Percentiles rank a stretch among this genome's conserved stretches.
phyloP scores from a whole-genome alignment of 2,888 invertebrate species.

The Suillia variegata region DNA sequence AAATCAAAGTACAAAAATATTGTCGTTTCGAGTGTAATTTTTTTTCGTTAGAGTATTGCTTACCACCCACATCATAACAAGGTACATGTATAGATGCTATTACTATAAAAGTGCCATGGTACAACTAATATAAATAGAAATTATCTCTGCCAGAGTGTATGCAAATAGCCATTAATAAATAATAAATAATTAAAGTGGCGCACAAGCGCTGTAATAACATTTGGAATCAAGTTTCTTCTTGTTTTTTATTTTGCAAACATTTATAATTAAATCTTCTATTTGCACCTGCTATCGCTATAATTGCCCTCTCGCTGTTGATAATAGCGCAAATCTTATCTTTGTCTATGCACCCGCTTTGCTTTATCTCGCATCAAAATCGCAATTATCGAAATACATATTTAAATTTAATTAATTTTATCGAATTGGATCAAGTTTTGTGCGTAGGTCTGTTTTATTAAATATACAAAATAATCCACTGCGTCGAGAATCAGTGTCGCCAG shows the following conservation, averaged over 20 bases:
- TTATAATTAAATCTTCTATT: background rate
- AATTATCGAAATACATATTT: background rate
- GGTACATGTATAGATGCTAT: too few relatives aligned
- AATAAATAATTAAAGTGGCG: background rate
- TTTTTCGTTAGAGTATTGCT: too few relatives aligned
- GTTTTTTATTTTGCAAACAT: background rate
- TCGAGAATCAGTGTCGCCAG: too few relatives aligned
- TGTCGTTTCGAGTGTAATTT: too few relatives aligned
- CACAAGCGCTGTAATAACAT: background rate
- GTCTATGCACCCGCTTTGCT: background rate
- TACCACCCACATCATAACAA: too few relatives aligned
- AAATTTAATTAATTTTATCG: too few relatives aligned
- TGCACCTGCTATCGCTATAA: background rate
- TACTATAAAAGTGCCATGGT: too few relatives aligned
- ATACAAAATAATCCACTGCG: too few relatives aligned
- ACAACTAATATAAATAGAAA: background rate
- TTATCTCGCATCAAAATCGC: background rate
- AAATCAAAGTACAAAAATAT: too few relatives aligned
- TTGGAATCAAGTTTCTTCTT: background rate
- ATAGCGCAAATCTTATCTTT: background rate
- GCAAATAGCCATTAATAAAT: background rate
- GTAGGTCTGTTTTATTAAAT: too few relatives aligned
- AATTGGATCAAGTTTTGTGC: too few relatives aligned
- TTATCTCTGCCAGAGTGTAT: background rate
- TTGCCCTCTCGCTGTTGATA: background rate